phyloP scores from a whole-genome alignment of 1,140 invertebrate genomes.

The Liolophura sinensis region DNA sequence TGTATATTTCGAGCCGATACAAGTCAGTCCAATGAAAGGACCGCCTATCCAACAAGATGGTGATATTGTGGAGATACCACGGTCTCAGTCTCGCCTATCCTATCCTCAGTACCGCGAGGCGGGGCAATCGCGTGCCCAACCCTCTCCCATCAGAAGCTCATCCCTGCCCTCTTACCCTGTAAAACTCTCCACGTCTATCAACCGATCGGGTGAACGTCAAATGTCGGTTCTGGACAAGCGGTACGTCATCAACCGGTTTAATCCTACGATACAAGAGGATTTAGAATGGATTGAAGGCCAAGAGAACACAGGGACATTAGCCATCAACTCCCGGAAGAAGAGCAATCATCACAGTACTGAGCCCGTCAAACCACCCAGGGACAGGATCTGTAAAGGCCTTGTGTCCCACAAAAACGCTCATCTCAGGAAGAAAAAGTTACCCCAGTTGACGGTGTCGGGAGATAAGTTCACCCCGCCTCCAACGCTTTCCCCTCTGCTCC shows the following conservation, averaged over 20 bases:
- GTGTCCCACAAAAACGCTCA: slow-evolving; percentile 29
- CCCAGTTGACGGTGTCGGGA: slow-evolving; percentile 36
- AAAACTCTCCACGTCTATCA: neutral
- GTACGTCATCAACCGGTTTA: slow-evolving; percentile 28
- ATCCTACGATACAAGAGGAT: slow-evolving; percentile 38
- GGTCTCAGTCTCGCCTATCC: neutral
- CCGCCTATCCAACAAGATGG: neutral
- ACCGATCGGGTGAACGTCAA: slow-evolving; percentile 22
- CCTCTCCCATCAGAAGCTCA: neutral
- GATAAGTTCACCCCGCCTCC: slow-evolving; percentile 35
- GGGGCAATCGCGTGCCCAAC: neutral
- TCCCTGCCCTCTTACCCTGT: slow-evolving; percentile 2
- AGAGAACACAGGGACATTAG: slow-evolving; percentile 44
- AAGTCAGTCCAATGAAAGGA: slow-evolving; percentile 16
- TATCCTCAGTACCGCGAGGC: neutral
- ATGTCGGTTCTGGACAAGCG: slow-evolving; percentile 43
- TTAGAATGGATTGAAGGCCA: slow-evolving; percentile 33
- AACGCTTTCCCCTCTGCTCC: slow-evolving; percentile 35
- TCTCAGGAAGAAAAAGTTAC: slow-evolving; percentile 8
- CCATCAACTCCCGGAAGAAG: slow-evolving; percentile 13
- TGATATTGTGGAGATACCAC: neutral
- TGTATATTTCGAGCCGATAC: slow-evolving; percentile 54
- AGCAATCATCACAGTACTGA: slow-evolving; percentile 3
- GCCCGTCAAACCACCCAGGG: slow-evolving; percentile 24
- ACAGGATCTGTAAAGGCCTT: slow-evolving; percentile 46